Evolutionary conservation across 1,140 invertebrate species (phyloP), one percentile per base, ranked within the genome.

Genomic region (Battus philenor): DNA sequence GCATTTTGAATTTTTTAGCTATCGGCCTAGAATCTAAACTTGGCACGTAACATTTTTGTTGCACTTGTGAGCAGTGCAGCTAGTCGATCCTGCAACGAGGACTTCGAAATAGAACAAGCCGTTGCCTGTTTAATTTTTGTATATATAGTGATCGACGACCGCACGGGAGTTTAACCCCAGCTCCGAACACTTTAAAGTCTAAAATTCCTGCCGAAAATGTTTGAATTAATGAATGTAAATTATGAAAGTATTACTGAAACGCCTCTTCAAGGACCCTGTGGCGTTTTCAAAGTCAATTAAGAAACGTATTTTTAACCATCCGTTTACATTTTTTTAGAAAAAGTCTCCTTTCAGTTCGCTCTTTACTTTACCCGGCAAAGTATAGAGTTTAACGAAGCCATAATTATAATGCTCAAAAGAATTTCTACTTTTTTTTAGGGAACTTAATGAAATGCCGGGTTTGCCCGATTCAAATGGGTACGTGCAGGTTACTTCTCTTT

Each of bases 381-480:
- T 76, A 69, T 69, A 62, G 71, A 72, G 67, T 76, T 77, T 80
- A 83, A 80, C 70, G 76, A 78, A 75, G 72, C 60, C 61, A 47
- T 78, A 75, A 78, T 76, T 77, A 80, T 78, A 73, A 78, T 77
- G 63, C 62, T 76, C 60, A 70, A 82, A 79, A 80, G 72, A 79
- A 74, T 29, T 41, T 41, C 59, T 69, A 57, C 61, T 57, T 78
- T 74, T 73, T 68, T 64, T 67, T 44, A 55, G 60, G 58, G 57
- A 66, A 59, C 70, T 69, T 77, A 70, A 81, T 78, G 62, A 81
- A 81, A 71, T 68, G 62, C 63, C 50, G 59, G 54, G 67, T 70
- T 64, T 62, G 65, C 64, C 68, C 63, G 56, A 58, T 56, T 45
- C 50, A 64, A 65, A 64, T 68, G 46, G 50, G 52, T 59, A 59